Evolutionary conservation across 2,797 vertebrate genomes (phyloP).

Genomic region (Bradypodion ventrale): DNA sequence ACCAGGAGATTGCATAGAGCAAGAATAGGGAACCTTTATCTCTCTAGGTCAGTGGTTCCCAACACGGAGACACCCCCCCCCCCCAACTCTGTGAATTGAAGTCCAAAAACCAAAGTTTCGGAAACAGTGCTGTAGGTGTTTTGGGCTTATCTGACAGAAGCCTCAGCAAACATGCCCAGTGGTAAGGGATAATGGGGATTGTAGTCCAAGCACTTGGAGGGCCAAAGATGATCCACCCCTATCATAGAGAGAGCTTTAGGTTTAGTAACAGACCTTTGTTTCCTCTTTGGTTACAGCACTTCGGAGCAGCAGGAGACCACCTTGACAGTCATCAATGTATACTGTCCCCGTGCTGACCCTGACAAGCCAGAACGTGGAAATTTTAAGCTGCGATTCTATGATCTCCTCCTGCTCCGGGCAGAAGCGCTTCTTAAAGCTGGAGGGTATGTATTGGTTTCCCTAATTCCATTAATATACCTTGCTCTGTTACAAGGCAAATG

Average conservation of each 20-base stretch:
- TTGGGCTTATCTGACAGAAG: neutral
- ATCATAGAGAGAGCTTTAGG: neutral
- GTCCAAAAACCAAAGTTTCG: no score
- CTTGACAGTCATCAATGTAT: constrained; percentile 87
- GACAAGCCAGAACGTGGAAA: constrained; percentile 85
- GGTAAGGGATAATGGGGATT: neutral
- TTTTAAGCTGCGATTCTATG: constrained; percentile 89
- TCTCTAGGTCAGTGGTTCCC: no score
- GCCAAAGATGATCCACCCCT: neutral
- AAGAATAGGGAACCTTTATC: no score
- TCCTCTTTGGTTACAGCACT: constrained; percentile 65
- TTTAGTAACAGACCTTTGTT: neutral
- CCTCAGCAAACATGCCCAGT: neutral
- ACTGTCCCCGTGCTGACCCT: constrained; percentile 90
- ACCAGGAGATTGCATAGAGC: neutral
- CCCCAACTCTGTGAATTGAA: no score
- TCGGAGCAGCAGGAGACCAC: constrained; percentile 73
- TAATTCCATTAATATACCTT: no score
- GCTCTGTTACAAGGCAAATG: neutral
- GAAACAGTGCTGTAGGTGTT: neutral
- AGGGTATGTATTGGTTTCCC: constrained; percentile 73
- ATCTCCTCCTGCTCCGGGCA: constrained; percentile 82
- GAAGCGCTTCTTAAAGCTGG: constrained; percentile 81
- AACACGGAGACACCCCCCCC: no score
- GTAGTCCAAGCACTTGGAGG: neutral